phyloP scores from a whole-genome alignment of 2,797 vertebrate genomes.

The Ptychadena robeensis region DNA sequence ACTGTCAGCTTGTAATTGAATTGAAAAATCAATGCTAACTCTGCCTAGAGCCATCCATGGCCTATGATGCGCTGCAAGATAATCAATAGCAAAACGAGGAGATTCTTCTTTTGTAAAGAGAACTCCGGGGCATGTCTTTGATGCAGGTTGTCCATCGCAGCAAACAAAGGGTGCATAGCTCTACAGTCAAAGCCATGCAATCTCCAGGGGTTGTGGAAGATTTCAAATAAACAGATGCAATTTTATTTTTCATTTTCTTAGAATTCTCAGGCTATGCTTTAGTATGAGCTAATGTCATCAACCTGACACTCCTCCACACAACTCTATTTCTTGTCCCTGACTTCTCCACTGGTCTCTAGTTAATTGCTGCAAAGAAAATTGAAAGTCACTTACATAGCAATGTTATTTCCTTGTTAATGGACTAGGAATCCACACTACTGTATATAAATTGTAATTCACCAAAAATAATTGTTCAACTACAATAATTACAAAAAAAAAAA shows the following conservation, averaged over 20 bases:
- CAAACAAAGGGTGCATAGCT: neutral
- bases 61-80: slow-evolving; percentile 45
- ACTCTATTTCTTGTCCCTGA: neutral
- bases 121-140: slow-evolving; percentile 22
- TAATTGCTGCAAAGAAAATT: slow-evolving; percentile 1
- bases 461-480: too few species aligned
- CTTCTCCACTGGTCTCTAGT: neutral
- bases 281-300: slow-evolving; percentile 6
- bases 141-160: neutral
- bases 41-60: slow-evolving; percentile 25
- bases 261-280: neutral
- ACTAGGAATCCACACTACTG: too few species aligned
- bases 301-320: neutral
- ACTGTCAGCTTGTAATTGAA: slow-evolving; percentile 54
- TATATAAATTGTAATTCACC: neutral
- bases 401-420: neutral
- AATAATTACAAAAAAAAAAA: too few species aligned
- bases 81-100: slow-evolving; percentile 41
- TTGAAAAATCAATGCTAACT: slow-evolving; percentile 50
- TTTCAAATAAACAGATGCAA: neutral
- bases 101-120: slow-evolving; percentile 17
- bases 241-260: slow-evolving; percentile 16
- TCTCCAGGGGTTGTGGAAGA: neutral
- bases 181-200: neutral
- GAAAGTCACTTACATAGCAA: neutral